Evolutionary conservation across 1,140 invertebrate species (phyloP), one percentile per base, ranked within the genome.

Genomic region (Phocides pigmalion): DNA sequence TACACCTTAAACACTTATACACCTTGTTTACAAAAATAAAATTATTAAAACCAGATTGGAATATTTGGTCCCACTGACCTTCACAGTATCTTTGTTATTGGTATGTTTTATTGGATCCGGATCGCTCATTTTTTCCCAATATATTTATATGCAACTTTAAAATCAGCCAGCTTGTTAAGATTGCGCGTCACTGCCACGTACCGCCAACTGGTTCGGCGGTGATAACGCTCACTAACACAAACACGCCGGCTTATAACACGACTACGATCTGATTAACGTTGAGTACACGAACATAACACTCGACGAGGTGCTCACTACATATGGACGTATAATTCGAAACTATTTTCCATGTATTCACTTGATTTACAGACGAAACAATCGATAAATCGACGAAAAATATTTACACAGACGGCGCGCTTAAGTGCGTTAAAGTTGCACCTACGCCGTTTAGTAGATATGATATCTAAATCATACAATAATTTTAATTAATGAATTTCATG

Each of bases 141-240:
- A 50, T 66, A 59, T 41, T 59, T 64, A 53, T 59, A 56, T 70
- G n/a, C 62, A 32, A 50, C 35, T 70, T 67, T 64, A 22, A 44
- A 62, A 62, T 50, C 47, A 49, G 53, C 39, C 41, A 72, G 47
- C 62, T 62, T 66, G 64, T 65, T 62, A 66, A 68, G 50, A 64
- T 39, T 56, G 35, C 53, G 28, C 53, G 44, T 64, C 83, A 82
- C 83, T 72, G 87, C 87, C 84, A 89, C 87, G 87, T 86, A 86
- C 65, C 53, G 72, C 74, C 67, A 76, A 80, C 66, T 64, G 63
- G 64, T 70, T 62, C 66, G 68, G 54, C 69, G 59, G 56, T 84
- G 81, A 84, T 84, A 82, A 82, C 68, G 59, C 59, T 61, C 37
- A 54, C 59, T 50, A 71, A 65, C 49, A 67, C 72, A 77, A 79